Conservation (phyloP, 37 sponge, comb jelly and placozoan species). For the Halichondria panicea region DNA sequence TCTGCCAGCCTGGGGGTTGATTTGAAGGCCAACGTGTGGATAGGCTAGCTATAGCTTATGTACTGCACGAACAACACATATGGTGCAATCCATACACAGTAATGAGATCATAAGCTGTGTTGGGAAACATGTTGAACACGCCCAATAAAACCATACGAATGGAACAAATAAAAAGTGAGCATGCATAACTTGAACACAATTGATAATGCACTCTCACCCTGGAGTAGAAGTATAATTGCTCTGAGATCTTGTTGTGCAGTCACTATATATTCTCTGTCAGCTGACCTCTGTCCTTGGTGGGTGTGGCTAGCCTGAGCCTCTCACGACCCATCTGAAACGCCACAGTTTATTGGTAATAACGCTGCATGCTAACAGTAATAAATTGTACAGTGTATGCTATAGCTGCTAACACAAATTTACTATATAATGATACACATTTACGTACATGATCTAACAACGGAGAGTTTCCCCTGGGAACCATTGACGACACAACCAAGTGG, state of each 20-base stretch:
- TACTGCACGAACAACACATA: no score
- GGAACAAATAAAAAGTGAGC: not conserved
- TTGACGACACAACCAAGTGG: slow-evolving; percentile 60
- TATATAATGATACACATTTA: no score
- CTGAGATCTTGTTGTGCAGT: slow-evolving; percentile 32
- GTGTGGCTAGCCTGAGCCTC: not conserved
- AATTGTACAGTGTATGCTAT: no score
- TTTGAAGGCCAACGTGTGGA: slow-evolving; percentile 41
- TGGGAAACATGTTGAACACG: no score
- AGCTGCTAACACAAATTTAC: no score
- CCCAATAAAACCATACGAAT: not conserved
- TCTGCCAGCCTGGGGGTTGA: not conserved
- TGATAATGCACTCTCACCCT: slow-evolving; percentile 28
- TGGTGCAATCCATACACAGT: no score
- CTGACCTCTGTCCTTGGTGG: not conserved
- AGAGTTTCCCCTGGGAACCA: slow-evolving; percentile 13
- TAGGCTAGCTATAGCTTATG: no score
- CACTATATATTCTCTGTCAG: slow-evolving; percentile 17
- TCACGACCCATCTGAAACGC: not conserved
- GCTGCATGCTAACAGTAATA: not conserved
- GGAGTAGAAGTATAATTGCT: slow-evolving; percentile 61
- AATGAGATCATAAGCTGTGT: no score
- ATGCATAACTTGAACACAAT: not conserved
- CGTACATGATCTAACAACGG: not conserved
- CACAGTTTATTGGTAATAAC: not conserved